Conservation (phyloP, 1,140 invertebrate genomes). For the Cyclina sinensis region DNA sequence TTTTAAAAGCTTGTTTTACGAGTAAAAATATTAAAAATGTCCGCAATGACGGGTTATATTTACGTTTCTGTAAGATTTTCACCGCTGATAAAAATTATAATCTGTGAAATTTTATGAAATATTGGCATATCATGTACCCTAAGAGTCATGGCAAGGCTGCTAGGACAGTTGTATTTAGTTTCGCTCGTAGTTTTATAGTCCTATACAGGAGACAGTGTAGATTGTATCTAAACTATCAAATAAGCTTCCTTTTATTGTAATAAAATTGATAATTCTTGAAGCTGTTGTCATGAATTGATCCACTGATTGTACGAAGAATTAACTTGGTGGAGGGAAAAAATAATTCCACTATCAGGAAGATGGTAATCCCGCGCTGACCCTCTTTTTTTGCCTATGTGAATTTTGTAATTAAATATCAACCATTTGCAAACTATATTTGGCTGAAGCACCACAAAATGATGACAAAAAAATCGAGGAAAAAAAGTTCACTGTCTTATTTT, state of each 20-base stretch:
- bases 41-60: neutral
- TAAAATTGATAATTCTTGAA: too few species aligned
- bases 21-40: conserved; percentile 10
- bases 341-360: too few species aligned
- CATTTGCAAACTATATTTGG: too few species aligned
- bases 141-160: neutral
- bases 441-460: too few species aligned
- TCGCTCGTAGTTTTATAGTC: conserved; percentile 13
- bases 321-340: neutral
- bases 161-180: neutral
- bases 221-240: neutral
- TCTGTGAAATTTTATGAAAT: conserved; percentile 13
- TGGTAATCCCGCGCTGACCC: too few species aligned
- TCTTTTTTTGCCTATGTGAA: too few species aligned
- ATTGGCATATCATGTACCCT: neutral
- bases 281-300: too few species aligned
- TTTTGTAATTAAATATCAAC: too few species aligned
- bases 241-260: neutral
- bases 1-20: conserved; percentile 9
- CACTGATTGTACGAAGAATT: neutral
- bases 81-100: conserved; percentile 20
- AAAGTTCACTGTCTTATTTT: too few species aligned
- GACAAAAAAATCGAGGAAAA: too few species aligned
- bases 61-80: neutral
- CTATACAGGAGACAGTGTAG: neutral